A percentile compares a stretch with the other conserved stretches of the same genome.
These are phyloP conservation scores for Proctacanthus coquilletti DNA, from an alignment of 1,140 invertebrate species.

Conservation along the genomic window DNA sequence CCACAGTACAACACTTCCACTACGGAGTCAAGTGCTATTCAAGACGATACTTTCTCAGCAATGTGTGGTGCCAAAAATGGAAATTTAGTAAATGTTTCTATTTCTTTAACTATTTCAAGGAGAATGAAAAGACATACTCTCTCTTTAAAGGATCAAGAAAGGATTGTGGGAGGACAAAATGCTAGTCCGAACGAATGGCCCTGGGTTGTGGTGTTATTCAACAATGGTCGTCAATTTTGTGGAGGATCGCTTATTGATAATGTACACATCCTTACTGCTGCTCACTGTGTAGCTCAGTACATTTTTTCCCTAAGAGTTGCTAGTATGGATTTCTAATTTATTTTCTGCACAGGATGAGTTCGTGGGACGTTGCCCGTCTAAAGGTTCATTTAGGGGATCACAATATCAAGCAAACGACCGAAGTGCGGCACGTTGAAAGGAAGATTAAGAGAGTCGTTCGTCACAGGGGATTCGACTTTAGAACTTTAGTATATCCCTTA, in stretches of 20 bases:
- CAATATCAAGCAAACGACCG: conserved; percentile 56
- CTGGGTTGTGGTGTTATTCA: conserved; percentile 72
- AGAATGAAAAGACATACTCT: conserved; percentile 19
- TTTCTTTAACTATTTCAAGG: conserved; percentile 18
- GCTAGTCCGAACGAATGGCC: conserved; percentile 70
- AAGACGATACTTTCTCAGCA: conserved; percentile 8
- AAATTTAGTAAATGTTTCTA: conserved; percentile 29
- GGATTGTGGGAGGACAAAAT: conserved; percentile 70
- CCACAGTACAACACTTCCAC: conserved; percentile 10
- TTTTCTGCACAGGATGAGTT: conserved; percentile 59
- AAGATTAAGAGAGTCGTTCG: conserved; percentile 66
- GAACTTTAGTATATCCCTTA: conserved; percentile 53
- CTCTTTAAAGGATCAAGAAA: conserved; percentile 47
- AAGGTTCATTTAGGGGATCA: conserved; percentile 68
- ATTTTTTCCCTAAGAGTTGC: conserved; percentile 27
- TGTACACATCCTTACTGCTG: conserved; percentile 69
- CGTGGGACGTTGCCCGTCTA: conserved; percentile 67
- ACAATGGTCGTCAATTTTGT: conserved; percentile 71
- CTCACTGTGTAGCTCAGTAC: conserved; percentile 83
- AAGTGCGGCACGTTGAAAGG: conserved; percentile 57
- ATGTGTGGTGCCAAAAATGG: conserved; percentile 56
- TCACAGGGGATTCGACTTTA: conserved; percentile 67
- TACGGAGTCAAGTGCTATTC: conserved; percentile 11
- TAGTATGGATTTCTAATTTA: neutral
- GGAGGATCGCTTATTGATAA: conserved; percentile 76